These are phyloP conservation scores for Cyprinella venusta DNA, from an alignment of 2,797 vertebrate genomes.

Conservation along the genomic window DNA sequence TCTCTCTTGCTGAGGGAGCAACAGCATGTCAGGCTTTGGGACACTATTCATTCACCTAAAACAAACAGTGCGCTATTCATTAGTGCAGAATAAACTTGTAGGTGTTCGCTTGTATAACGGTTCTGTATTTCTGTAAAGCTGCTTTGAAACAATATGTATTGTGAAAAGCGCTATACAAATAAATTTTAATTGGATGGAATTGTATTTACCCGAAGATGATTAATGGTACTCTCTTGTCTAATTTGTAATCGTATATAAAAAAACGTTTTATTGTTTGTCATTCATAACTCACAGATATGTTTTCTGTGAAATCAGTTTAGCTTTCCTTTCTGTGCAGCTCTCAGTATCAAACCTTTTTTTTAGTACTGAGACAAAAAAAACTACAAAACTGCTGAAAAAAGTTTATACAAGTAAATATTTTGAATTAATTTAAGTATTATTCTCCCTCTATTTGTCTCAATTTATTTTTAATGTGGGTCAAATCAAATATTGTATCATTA, in stretches of 20 bases:
- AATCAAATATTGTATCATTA: neutral
- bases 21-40: neutral
- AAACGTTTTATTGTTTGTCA: neutral
- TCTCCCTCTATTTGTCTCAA: neutral
- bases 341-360: neutral
- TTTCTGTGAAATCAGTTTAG: neutral
- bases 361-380: neutral
- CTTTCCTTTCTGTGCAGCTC: neutral
- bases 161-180: too few species aligned
- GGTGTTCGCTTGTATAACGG: conserved; percentile 10
- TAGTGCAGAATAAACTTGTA: neutral
- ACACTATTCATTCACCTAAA: conserved; percentile 20
- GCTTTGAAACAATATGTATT: too few species aligned
- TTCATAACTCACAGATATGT: neutral
- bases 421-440: neutral
- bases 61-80: neutral
- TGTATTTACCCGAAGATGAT: neutral
- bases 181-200: too few species aligned
- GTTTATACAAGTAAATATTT: neutral
- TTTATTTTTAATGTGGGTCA: neutral
- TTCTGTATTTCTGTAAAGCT: neutral
- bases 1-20: conserved; percentile 15
- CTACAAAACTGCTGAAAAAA: neutral
- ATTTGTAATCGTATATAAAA: neutral
- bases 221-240: neutral